Base-by-base conservation (phyloP, 2,797 vertebrate genomes). In the Amphiprion clarkii region DNA sequence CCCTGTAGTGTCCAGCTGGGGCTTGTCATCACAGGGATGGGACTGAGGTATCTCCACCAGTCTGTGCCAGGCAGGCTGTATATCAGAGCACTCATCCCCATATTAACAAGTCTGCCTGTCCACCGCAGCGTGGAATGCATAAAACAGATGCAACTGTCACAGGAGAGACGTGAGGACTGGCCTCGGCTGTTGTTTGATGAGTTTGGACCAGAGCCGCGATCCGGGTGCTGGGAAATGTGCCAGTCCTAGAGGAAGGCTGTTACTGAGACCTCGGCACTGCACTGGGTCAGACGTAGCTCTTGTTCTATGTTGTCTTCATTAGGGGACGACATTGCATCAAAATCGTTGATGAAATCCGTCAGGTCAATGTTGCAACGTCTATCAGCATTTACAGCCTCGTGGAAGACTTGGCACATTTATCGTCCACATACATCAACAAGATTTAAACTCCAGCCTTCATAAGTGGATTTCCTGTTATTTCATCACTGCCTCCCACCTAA, bases 121-220 rank as follows among this genome's bases (percentile, higher is more conserved):
- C 74, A 76, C 76, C 76, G 48, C 74, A 77, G 76, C 19, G 12
- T 83, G 76, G 81, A 88, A 93, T 88, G 88, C 71, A 83, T 81
- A 88, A 92, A 93, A 87, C 92, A 94, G 91, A 93, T 85, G 83
- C 80, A 89, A 85, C 85, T 87, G 85, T 87, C 86, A 80, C 59
- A 79, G 51, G 40, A 79, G 75, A 82, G 76, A 60, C 44, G 76
- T 44, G 78, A 87, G 79, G 79, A 85, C 81, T 57, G 77, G 76
- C 51, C 51, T 49, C 16, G 73, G 84, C 76, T 77, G 83, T 46
- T 66, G 81, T 87, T 74, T 79, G 87, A 88, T 83, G 66, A 81
- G 84, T 81, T 66, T 81, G 81, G 73, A 58, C 48, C 63, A 52
- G 71, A 81, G 73, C 64, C 9, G 6, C 1, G 49, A 58, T 63